Conservation (phyloP, 1,140 invertebrate genomes). For the Nomia melanderi region DNA sequence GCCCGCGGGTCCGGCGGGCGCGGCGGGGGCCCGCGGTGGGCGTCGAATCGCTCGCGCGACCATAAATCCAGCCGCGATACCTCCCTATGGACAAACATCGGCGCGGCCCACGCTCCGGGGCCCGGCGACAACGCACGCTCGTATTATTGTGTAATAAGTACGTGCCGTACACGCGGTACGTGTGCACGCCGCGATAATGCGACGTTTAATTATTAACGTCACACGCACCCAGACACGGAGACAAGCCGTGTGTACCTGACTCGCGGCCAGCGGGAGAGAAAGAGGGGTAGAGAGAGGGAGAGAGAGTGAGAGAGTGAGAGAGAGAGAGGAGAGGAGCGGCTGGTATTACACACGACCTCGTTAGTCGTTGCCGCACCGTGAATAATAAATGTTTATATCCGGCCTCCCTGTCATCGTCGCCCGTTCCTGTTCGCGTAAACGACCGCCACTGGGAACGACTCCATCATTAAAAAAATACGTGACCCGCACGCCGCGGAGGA, state of each 20-base stretch:
- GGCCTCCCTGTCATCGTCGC: conserved; percentile 51
- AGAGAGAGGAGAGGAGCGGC: conserved; percentile 34
- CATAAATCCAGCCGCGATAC: conserved; percentile 40
- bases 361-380: conserved; percentile 65
- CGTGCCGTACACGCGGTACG: conserved; percentile 40
- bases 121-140: background rate
- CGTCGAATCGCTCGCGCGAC: conserved; percentile 30
- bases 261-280: conserved; percentile 8
- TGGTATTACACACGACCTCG: conserved; percentile 68
- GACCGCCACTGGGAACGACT: conserved; percentile 45
- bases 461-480: conserved; percentile 19
- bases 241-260: conserved; percentile 5
- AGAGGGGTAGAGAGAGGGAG: conserved; percentile 19
- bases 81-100: conserved; percentile 10
- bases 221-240: conserved; percentile 5
- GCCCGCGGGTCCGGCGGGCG: too few species aligned
- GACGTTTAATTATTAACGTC: conserved; percentile 71
- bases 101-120: conserved; percentile 11
- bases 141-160: conserved; percentile 55
- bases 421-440: conserved; percentile 59
- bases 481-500: background rate
- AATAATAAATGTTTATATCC: conserved; percentile 74
- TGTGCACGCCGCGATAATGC: conserved; percentile 52
- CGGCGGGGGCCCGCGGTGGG: too few species aligned
- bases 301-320: conserved; percentile 33